Evolutionary conservation across 2,113 vertebrate genomes (phyloP).

Genomic region (Brevimyrus niger): DNA sequence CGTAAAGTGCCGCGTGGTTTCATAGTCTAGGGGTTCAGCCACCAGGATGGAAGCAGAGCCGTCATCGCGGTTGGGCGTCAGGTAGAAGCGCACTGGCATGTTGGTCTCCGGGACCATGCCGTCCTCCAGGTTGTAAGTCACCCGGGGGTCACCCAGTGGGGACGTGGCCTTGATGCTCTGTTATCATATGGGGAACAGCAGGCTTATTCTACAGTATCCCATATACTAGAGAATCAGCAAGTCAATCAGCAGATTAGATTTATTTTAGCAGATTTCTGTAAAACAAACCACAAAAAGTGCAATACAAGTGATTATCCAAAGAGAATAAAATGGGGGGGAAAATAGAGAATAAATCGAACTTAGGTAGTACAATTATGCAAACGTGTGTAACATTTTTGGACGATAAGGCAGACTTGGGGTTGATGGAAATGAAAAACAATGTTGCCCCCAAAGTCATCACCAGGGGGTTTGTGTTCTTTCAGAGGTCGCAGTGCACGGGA

Average conservation of each 20-base stretch:
- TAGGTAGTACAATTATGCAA: background rate
- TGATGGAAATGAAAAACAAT: background rate
- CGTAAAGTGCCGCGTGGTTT: conserved; percentile 71
- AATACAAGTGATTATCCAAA: background rate
- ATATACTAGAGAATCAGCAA: background rate
- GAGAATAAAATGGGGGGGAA: background rate
- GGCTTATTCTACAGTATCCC: background rate
- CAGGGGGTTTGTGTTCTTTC: background rate
- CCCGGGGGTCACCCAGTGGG: conserved; percentile 72
- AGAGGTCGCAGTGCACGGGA: background rate
- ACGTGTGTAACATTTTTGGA: background rate
- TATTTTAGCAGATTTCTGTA: background rate
- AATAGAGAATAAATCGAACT: background rate
- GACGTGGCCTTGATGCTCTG: conserved; percentile 82
- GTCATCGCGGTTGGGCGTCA: conserved; percentile 78
- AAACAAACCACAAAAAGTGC: background rate
- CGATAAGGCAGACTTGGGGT: background rate
- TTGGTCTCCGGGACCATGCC: conserved; percentile 80
- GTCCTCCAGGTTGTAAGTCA: conserved; percentile 79
- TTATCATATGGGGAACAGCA: conserved; percentile 8
- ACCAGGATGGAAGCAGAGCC: conserved; percentile 76
- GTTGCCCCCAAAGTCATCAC: background rate
- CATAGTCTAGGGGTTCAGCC: conserved; percentile 77
- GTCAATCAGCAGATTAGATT: background rate
- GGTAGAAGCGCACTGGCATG: conserved; percentile 79